Conservation (phyloP, 2,797 vertebrate genomes). For the Lacerta viridis region DNA sequence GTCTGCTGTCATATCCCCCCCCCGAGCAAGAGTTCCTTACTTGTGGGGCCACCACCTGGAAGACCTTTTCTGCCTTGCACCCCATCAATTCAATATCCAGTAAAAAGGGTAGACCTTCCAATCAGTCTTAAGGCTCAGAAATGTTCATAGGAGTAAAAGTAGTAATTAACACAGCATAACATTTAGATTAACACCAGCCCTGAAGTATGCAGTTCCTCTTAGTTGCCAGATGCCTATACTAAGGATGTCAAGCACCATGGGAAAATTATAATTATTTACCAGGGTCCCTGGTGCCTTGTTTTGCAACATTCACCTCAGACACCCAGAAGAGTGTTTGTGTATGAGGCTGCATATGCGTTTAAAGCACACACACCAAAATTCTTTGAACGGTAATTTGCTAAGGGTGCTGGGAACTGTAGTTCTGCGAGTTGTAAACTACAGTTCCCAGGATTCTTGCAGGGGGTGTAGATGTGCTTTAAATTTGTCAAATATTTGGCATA, state of each 20-base stretch:
- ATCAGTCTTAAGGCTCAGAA: background rate
- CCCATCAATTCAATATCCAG: background rate
- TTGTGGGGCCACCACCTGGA: no score
- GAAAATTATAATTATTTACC: no score
- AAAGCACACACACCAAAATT: no score
- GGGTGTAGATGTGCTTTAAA: no score
- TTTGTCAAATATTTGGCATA: no score
- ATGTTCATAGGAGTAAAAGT: background rate
- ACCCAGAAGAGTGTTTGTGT: background rate
- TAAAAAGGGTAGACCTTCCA: background rate
- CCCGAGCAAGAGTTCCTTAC: no score
- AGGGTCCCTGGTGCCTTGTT: background rate
- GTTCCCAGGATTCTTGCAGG: no score
- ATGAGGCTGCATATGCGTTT: background rate
- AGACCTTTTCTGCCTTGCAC: background rate
- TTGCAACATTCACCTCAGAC: background rate
- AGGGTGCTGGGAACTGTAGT: no score
- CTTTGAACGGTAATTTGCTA: no score
- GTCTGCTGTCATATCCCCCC: no score
- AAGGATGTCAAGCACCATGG: no score
- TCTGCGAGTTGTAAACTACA: no score
- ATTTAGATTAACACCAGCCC: background rate
- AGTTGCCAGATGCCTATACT: background rate
- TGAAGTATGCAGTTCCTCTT: background rate
- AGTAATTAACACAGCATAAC: background rate